Evolutionary conservation across 2,113 vertebrate genomes (phyloP).

Genomic region (Tragelaphus scriptus): DNA sequence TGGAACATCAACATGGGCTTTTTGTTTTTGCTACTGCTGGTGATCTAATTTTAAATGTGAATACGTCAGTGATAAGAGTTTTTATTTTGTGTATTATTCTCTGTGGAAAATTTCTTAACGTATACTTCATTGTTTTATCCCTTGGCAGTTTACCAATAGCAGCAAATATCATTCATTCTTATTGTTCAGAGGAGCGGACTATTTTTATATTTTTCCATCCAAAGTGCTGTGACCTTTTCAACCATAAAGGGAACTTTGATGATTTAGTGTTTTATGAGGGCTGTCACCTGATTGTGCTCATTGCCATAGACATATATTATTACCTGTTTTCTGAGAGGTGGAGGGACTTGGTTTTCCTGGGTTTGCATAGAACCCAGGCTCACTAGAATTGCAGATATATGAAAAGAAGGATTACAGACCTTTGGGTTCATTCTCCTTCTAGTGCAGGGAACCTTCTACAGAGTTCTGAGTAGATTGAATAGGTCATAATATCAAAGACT

Average conservation of each 20-base stretch:
- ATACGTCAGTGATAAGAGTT: background rate
- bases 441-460: background rate
- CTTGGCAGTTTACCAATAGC: background rate
- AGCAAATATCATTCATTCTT: background rate
- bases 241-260: background rate
- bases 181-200: background rate
- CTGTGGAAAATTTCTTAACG: background rate
- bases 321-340: background rate
- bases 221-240: constrained; percentile 28
- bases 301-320: background rate
- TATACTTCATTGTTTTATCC: background rate
- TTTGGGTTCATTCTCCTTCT: background rate
- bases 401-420: background rate
- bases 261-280: background rate
- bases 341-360: background rate
- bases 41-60: constrained; percentile 1
- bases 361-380: background rate
- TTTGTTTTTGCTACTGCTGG: background rate
- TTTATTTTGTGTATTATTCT: background rate
- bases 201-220: background rate
- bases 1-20: background rate
- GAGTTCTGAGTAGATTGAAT: background rate
- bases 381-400: background rate
- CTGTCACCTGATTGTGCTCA: background rate
- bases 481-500: background rate